Base-by-base conservation (phyloP, 1,140 invertebrate species). In the Ceratina calcarata region DNA sequence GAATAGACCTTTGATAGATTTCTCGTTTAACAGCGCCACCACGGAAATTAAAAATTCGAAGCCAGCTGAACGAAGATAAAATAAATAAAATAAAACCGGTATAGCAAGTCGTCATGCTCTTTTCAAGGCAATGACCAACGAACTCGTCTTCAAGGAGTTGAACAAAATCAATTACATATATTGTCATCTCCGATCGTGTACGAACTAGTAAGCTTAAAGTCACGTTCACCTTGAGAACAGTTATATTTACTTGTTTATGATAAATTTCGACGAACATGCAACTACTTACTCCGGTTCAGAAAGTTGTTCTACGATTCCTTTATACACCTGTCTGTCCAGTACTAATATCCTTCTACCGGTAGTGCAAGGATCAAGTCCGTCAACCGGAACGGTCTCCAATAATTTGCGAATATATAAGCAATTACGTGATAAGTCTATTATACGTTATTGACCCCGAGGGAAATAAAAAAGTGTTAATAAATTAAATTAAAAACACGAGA, bases 71-170 rank as follows among this genome's bases (percentile, higher is more conserved):
- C 62, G 51, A 71, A 27, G 57, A 61, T 65, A 64, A 57, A 80
- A 85, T 64, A 74, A 80, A 62, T 78, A 65, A 64, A 75, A 83
- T 70, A 84, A 83, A 83, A 84, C 61, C 60, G 62, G 66, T 58
- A 72, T 74, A 84, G 78, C 65, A 68, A 84, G 72, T 81, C 64
- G 68, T 84, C 74, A 70, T 15, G 70, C 76, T 81, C 81, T 73
- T 70, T 69, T 27, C 49, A 24, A 18, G 4, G 3, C 16, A 83
- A 58, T 53, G 51, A 74, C 22, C 27, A 20, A 51, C 57, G 27
- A n/a, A 45, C 60, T 64, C 22, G 49, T 32, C 71, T 45, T 57
- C 51, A 66, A 83, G 57, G 49, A 60, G 3, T 18, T 12, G 45
- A 69, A 32, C 13, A 66, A 78, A 78, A 51, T 73, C 13, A 27